Percentiles rank a stretch among this genome's conserved stretches.
These are phyloP conservation scores for Pissodes strobi DNA, from an alignment of 1,140 invertebrate species.

Conservation along the genomic window DNA sequence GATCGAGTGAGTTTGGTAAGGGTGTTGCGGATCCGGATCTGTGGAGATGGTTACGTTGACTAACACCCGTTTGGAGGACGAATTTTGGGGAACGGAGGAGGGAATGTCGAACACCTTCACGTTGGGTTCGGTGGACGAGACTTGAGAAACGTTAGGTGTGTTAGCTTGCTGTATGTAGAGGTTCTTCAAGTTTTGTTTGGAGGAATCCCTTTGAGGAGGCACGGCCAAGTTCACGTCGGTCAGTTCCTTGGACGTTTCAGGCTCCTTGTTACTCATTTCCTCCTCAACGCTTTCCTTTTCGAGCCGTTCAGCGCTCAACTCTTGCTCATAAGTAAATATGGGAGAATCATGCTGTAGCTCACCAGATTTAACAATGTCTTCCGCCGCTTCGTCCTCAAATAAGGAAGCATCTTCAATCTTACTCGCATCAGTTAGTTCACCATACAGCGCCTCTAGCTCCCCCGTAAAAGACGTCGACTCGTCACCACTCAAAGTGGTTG, in stretches of 20 bases:
- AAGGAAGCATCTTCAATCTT: conserved; percentile 12
- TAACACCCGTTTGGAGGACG: conserved; percentile 62
- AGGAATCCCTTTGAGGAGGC: conserved; percentile 9
- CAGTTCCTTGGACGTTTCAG: conserved; percentile 45
- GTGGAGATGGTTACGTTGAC: conserved; percentile 77
- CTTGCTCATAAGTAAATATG: conserved; percentile 53
- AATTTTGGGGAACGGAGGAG: conserved; percentile 23
- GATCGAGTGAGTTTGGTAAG: conserved; percentile 62
- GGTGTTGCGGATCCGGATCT: conserved; percentile 61
- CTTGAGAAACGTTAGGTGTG: conserved; percentile 23
- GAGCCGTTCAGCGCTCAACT: conserved; percentile 54
- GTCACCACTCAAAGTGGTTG: no score
- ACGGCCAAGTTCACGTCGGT: conserved; percentile 41
- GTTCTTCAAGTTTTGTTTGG: conserved; percentile 18
- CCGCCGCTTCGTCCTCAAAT: conserved; percentile 1
- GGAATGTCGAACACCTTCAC: conserved; percentile 50
- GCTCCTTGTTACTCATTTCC: conserved; percentile 46
- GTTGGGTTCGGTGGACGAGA: conserved; percentile 31
- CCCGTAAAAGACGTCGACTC: no score
- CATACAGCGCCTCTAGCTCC: neutral
- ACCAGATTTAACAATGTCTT: conserved; percentile 3
- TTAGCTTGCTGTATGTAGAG: conserved; percentile 33
- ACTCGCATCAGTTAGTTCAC: neutral
- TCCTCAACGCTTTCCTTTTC: conserved; percentile 29
- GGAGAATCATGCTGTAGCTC: conserved; percentile 58